Evolutionary conservation across 2,797 vertebrate species (phyloP).

Genomic region (Leptoclinus maculatus): DNA sequence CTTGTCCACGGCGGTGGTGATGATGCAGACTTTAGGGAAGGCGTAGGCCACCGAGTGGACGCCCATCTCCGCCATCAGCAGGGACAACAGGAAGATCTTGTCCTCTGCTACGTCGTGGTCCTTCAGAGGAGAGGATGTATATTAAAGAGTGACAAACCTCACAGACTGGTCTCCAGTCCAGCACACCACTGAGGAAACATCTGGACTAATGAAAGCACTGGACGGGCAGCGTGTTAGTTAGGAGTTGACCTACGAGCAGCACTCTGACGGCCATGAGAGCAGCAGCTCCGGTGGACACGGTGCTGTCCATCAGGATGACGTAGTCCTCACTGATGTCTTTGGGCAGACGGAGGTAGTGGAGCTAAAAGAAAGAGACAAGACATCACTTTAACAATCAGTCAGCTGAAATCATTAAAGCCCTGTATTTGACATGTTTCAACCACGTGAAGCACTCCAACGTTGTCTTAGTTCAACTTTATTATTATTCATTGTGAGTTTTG

Average conservation of each 20-base stretch:
- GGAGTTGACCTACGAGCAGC: constrained; percentile 81
- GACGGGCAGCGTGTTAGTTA: neutral
- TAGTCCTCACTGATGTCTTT: constrained; percentile 94
- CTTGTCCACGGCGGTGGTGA: constrained; percentile 94
- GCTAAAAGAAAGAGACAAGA: constrained; percentile 75
- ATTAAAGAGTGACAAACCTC: neutral
- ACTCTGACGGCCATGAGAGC: constrained; percentile 93
- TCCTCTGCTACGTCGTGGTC: constrained; percentile 93
- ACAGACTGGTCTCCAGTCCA: too few species aligned
- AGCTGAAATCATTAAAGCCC: too few species aligned
- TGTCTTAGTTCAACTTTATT: too few species aligned
- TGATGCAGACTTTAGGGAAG: constrained; percentile 91
- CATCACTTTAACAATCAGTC: too few species aligned
- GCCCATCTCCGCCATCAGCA: constrained; percentile 94
- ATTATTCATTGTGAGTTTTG: too few species aligned
- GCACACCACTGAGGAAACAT: too few species aligned
- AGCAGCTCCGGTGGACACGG: constrained; percentile 91
- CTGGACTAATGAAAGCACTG: too few species aligned
- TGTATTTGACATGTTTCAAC: too few species aligned
- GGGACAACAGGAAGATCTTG: constrained; percentile 91
- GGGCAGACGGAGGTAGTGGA: constrained; percentile 92
- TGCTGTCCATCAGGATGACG: constrained; percentile 95
- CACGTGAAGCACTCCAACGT: too few species aligned
- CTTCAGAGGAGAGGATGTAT: constrained; percentile 63
- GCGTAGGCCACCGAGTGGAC: constrained; percentile 94